Evolutionary conservation across 2,888 invertebrate genomes (phyloP).

Genomic region (Xylocampa areola): DNA sequence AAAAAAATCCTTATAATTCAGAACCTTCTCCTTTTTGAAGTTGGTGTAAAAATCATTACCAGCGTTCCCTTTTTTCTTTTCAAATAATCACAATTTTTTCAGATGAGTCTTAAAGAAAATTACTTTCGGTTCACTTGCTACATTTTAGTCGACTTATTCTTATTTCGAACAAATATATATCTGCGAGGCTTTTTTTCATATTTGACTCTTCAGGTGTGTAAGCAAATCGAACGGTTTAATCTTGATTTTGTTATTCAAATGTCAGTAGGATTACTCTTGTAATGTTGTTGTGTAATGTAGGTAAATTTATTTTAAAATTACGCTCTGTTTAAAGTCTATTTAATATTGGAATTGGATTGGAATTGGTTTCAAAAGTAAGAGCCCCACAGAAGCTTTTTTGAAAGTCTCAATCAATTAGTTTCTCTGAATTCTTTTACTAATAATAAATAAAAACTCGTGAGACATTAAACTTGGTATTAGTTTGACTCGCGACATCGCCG

Average conservation of each 20-base stretch:
- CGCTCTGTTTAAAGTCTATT: too few species aligned
- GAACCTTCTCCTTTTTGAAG: conserved; percentile 39
- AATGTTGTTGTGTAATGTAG: too few species aligned
- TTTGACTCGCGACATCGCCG: too few species aligned
- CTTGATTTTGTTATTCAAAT: conserved; percentile 38
- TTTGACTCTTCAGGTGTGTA: conserved; percentile 50
- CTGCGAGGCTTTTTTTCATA: conserved; percentile 42
- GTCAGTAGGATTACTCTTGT: too few species aligned
- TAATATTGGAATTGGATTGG: too few species aligned
- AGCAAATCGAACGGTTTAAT: conserved; percentile 38
- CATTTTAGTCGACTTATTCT: conserved; percentile 66
- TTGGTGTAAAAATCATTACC: conserved; percentile 72
- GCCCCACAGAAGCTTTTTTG: background rate
- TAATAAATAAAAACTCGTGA: too few species aligned
- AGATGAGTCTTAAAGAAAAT: conserved; percentile 72
- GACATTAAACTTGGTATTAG: too few species aligned
- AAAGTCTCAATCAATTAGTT: conserved; percentile 9
- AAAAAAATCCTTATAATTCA: conserved; percentile 42
- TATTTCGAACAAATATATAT: conserved; percentile 59
- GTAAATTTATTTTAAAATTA: too few species aligned
- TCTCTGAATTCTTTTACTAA: background rate
- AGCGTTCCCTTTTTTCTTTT: conserved; percentile 73
- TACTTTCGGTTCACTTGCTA: conserved; percentile 70
- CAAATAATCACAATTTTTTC: conserved; percentile 71
- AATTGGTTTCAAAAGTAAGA: too few species aligned